These are phyloP conservation scores for Conus canariensis DNA, from an alignment of 2,888 invertebrate genomes.

Conservation along the genomic window DNA sequence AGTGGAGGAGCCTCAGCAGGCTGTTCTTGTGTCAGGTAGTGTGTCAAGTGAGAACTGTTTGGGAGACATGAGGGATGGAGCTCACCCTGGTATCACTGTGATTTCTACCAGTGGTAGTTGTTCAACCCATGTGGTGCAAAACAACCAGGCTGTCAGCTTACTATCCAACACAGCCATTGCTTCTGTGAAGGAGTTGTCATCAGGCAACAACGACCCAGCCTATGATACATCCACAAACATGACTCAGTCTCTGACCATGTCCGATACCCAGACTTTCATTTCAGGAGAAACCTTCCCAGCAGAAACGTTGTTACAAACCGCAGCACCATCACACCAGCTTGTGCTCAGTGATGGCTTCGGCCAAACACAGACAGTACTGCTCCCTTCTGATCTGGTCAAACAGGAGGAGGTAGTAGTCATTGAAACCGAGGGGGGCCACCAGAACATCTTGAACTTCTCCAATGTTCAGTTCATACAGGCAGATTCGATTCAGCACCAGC, in stretches of 20 bases:
- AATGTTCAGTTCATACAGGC: slow-evolving; percentile 29
- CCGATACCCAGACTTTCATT: not conserved
- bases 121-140: not conserved
- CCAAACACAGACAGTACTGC: slow-evolving; percentile 21
- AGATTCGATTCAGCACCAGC: not conserved
- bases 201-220: not conserved
- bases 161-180: not conserved
- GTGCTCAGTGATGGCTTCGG: not conserved
- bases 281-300: not conserved
- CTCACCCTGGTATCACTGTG: not conserved
- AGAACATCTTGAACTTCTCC: slow-evolving; percentile 8
- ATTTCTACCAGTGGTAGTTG: not conserved
- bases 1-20: no score
- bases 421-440: not conserved
- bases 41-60: no score
- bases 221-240: not conserved
- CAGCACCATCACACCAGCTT: not conserved
- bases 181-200: not conserved
- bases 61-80: no score
- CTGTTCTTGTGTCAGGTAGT: no score
- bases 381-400: slow-evolving; percentile 12
- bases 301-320: not conserved
- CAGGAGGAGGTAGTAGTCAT: slow-evolving; percentile 31
- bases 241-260: not conserved
- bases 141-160: not conserved